Percentiles rank a stretch among this genome's conserved stretches.
These are phyloP conservation scores for Petromus typicus DNA, from an alignment of 2,113 vertebrate species.

Conservation along the genomic window DNA sequence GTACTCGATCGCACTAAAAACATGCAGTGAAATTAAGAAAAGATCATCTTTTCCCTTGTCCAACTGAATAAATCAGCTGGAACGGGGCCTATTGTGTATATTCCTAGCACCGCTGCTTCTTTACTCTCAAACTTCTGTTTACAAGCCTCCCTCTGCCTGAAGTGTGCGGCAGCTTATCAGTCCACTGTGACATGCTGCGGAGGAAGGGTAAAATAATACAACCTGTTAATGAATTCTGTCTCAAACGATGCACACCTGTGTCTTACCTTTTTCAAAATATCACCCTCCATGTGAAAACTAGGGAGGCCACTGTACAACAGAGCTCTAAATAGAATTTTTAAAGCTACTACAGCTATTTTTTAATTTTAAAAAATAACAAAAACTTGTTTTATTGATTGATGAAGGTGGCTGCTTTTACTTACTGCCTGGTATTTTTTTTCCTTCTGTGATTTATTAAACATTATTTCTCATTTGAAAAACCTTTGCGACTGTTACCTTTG, in stretches of 20 bases:
- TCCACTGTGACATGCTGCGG: background rate
- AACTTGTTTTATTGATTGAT: constrained; percentile 28
- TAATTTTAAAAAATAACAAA: constrained; percentile 26
- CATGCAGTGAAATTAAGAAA: constrained; percentile 41
- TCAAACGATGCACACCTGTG: constrained; percentile 65
- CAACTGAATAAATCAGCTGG: constrained; percentile 40
- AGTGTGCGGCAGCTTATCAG: background rate
- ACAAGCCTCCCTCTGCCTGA: background rate
- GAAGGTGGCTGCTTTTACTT: constrained; percentile 31
- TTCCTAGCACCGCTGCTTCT: background rate
- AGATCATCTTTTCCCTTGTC: background rate
- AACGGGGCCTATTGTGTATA: background rate
- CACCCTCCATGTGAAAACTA: constrained; percentile 31
- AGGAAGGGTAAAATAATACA: constrained; percentile 57
- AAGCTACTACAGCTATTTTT: constrained; percentile 51
- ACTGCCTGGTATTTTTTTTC: background rate
- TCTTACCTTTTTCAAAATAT: constrained; percentile 74
- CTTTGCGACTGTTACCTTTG: constrained; percentile 66
- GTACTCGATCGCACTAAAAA: constrained; percentile 67
- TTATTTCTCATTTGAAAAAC: constrained; percentile 66
- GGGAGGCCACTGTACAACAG: constrained; percentile 8
- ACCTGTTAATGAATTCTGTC: constrained; percentile 60
- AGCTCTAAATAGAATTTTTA: constrained; percentile 60
- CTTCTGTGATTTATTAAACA: constrained; percentile 59
- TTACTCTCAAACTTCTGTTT: background rate